Base-by-base conservation (phyloP, 1,140 invertebrate species). In the Armadillidium nasatum region DNA sequence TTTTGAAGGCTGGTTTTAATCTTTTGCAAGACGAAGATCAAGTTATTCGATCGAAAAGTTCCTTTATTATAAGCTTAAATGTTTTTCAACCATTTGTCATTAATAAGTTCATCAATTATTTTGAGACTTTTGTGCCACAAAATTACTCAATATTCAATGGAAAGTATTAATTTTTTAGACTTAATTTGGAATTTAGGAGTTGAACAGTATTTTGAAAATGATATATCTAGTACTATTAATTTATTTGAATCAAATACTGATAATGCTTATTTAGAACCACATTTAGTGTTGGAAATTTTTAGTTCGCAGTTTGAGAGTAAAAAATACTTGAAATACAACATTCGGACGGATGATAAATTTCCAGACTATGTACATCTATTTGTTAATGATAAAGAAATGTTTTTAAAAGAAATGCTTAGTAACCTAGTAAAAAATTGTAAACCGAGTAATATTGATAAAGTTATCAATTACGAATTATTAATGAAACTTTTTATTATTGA, bases 1-100 rank as follows among this genome's bases (percentile, higher is more conserved):
- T 60, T 60, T 3, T 60, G 0, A 60, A 60, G 19, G 2, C 50
- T 15, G 1, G 2, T 60, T 60, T 60, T 2, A 60, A 60, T 60
- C 50, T 60, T 60, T 19, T 60, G 50, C 50, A 60, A 60, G 50
- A 60, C 7, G 50, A 60, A 60, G 50, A 60, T 60, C 11, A 60
- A 60, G 7, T 60, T 60, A 60, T 60, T 15, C 11, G 50, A 60
- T 15, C 19, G 11, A 60, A 60, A 15, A 15, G 11, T 60, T 60
- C 50, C 7, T 7, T 60, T 60, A 60, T 60, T 60, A 2, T 19
- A 15, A 13, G 3, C 19, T 7, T 60, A 13, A 60, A 7, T 19
- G 50, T 19, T 60, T 13, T 15, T 15, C 9, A 60, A 4, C 7
- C 50, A 60, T 1, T 60, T 60, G 50, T 13, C 50, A 19, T 60